Conservation (phyloP, 2,113 vertebrate species). For the Anas platyrhynchos region DNA sequence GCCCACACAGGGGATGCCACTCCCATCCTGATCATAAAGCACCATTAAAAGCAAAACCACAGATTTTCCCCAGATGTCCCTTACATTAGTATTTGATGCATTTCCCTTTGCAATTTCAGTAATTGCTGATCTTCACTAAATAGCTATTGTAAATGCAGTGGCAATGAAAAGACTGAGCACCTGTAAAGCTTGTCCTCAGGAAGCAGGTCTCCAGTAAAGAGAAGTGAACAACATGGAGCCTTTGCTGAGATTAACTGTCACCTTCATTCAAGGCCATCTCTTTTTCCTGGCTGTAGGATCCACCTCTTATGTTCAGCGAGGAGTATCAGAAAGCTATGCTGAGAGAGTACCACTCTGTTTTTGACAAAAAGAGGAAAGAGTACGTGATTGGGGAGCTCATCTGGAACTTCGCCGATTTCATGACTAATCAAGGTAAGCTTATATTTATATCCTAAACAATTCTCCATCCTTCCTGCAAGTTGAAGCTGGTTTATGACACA, state of each 20-base stretch:
- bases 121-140: neutral
- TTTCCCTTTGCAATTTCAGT: neutral
- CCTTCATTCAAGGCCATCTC: neutral
- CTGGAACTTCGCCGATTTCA: conserved; percentile 98
- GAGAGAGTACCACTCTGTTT: conserved; percentile 83
- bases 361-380: conserved; percentile 90
- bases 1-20: neutral
- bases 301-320: conserved; percentile 93
- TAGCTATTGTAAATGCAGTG: neutral
- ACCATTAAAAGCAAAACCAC: neutral
- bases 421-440: conserved; percentile 89
- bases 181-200: neutral
- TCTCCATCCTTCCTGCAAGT: neutral
- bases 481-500: neutral
- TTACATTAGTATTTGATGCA: neutral
- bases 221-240: neutral
- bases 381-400: conserved; percentile 94
- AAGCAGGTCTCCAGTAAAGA: neutral
- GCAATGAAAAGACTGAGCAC: neutral
- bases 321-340: conserved; percentile 90
- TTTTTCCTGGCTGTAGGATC: conserved; percentile 81
- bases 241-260: neutral
- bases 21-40: neutral
- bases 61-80: fast-evolving
- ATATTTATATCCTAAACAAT: neutral